Percentiles rank a stretch among this genome's conserved stretches.
Evolutionary conservation across 1,140 invertebrate genomes (phyloP).

Genomic region (Phymastichus coffea): DNA sequence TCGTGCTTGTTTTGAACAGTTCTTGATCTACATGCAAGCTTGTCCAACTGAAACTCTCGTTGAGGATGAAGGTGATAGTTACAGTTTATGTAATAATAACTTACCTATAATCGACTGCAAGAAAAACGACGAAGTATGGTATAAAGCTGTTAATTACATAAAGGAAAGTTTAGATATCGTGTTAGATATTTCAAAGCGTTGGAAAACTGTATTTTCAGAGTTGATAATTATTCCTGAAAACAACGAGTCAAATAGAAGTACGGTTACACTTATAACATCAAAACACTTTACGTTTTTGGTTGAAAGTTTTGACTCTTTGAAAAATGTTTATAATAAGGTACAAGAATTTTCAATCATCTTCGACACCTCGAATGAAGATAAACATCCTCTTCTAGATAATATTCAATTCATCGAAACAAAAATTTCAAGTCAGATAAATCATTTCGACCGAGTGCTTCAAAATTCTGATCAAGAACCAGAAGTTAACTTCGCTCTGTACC

Average conservation of each 20-base stretch:
- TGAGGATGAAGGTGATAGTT: constrained; percentile 35
- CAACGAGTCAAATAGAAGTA: constrained; percentile 33
- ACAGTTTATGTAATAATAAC: constrained; percentile 36
- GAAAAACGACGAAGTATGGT: constrained; percentile 58
- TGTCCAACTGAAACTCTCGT: constrained; percentile 58
- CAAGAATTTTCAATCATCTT: constrained; percentile 47
- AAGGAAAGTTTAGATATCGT: constrained; percentile 37
- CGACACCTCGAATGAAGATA: constrained; percentile 39
- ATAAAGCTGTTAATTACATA: constrained; percentile 48
- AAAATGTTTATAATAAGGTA: constrained; percentile 44
- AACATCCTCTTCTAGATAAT: constrained; percentile 44
- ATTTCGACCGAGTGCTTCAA: constrained; percentile 30
- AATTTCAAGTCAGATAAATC: constrained; percentile 31
- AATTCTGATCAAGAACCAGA: constrained; percentile 11
- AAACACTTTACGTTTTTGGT: constrained; percentile 42
- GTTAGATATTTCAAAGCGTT: constrained; percentile 45
- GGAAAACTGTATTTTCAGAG: constrained; percentile 50
- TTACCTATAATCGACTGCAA: constrained; percentile 55
- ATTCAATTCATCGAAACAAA: constrained; percentile 35
- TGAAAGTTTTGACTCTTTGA: constrained; percentile 40
- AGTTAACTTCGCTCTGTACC: constrained; percentile 2
- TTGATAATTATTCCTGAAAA: constrained; percentile 41
- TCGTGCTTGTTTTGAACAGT: constrained; percentile 60
- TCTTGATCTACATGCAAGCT: constrained; percentile 61
- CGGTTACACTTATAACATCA: constrained; percentile 47